Conservation (phyloP, 2,797 vertebrate species). For the Caiman crocodilus region DNA sequence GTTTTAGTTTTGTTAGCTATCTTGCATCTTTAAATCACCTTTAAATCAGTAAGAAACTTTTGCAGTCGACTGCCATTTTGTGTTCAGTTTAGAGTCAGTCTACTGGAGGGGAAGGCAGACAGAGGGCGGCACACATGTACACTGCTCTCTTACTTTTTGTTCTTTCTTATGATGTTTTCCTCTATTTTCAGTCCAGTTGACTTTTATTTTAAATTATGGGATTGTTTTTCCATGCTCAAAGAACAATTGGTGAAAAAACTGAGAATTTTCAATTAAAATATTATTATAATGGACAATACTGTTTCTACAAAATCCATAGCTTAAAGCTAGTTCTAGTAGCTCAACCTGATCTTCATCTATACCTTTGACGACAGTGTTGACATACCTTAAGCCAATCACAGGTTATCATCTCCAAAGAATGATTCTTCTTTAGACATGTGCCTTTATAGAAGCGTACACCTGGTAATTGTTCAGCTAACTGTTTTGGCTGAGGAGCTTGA, state of each 20-base stretch:
- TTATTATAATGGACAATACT: conserved; percentile 2
- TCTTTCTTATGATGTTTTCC: neutral
- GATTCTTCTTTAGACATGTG: no score
- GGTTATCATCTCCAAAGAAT: no score
- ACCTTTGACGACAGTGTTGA: no score
- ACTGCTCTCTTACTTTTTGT: neutral
- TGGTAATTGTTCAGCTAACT: no score
- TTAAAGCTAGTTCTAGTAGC: no score
- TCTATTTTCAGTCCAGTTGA: conserved; percentile 18
- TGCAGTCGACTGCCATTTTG: no score
- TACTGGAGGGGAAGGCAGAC: neutral
- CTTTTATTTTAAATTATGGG: neutral
- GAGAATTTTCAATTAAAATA: conserved; percentile 27
- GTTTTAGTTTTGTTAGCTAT: conserved; percentile 50
- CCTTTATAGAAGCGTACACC: no score
- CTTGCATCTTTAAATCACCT: neutral
- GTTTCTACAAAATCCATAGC: neutral
- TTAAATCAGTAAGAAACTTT: no score
- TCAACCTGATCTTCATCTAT: no score
- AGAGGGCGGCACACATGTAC: neutral
- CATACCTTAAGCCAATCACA: no score
- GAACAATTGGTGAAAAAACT: neutral
- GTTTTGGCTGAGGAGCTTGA: no score
- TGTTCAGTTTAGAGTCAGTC: neutral
- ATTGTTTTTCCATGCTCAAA: neutral